Evolutionary conservation across 1,140 invertebrate species (phyloP), one percentile per base, ranked within the genome.

Genomic region (Drosophila ficusphila): DNA sequence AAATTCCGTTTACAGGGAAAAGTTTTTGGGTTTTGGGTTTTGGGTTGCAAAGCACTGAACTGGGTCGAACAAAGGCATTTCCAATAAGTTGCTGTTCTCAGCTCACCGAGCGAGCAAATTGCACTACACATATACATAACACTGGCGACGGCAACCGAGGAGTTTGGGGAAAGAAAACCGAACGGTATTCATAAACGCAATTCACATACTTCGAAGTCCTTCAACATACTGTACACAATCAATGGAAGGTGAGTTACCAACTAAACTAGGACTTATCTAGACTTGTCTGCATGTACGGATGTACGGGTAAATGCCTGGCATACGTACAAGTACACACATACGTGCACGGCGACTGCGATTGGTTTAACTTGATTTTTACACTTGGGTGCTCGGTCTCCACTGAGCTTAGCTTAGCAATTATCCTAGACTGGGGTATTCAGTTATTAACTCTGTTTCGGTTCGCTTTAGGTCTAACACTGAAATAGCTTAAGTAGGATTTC

Each of bases 401-500:
- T 56, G 44, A 23, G 52, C 76, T 83, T 89, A 78, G 48, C 51
- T 62, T 83, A 83, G 38, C 27, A 70, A 65, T 81, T 88, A 88
- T 21, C 29, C 76, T 82, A 82, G 27, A 42, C 49, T 64, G 41
- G 23, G 34, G 29, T 60, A 46, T 31, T 53, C 31, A 71, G 53
- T 65, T 81, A 64, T 57, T 61, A 74, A 54, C 79, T 53, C 65
- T 54, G 57, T 53, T 42, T 62, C 58, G 64, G 31, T 54, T 51
- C 53, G 38, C 44, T 73, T 72, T 76, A 76, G 38, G 52, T 64
- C 81, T 79, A 79, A 81, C 81, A 85, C 67, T 79, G 81, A 76
- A 86, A 86, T 88, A 89, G 78, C 75, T 89, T 85, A 89, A 79
- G 85, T 89, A 89, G 78, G 78, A 83, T 83, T 71, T 61, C 49